phyloP scores from a whole-genome alignment of 2,113 vertebrate species.

The Ailuropoda melanoleuca region DNA sequence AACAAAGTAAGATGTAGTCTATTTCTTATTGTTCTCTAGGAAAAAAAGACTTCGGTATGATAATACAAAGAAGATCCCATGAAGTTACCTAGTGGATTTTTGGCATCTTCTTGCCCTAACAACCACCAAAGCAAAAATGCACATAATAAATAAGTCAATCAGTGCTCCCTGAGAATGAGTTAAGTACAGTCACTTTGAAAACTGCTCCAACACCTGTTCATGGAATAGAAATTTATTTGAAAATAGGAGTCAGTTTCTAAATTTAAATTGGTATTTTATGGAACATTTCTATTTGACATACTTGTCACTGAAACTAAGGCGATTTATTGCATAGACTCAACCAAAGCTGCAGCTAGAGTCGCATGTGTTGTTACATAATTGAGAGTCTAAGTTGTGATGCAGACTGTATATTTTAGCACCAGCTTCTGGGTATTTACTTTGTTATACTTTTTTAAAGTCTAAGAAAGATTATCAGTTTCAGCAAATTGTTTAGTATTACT shows the following conservation, averaged over 20 bases:
- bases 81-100: neutral
- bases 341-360: neutral
- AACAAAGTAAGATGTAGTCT: neutral
- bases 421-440: neutral
- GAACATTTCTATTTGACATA: conserved; percentile 18
- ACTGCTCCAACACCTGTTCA: neutral
- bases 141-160: conserved; percentile 44
- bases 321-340: neutral
- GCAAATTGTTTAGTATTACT: neutral
- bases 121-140: neutral
- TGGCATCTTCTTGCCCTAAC: neutral
- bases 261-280: conserved; percentile 51
- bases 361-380: neutral
- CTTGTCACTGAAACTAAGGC: neutral
- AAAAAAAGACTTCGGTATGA: neutral
- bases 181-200: conserved; percentile 43
- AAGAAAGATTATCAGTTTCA: neutral
- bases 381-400: neutral
- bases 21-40: neutral
- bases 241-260: conserved; percentile 44
- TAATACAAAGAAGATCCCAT: neutral
- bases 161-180: neutral
- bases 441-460: neutral
- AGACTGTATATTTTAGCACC: neutral
- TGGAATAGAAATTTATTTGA: conserved; percentile 57